Evolutionary conservation across 2,113 vertebrate species (phyloP).

Genomic region (Muntiacus muntjak): DNA sequence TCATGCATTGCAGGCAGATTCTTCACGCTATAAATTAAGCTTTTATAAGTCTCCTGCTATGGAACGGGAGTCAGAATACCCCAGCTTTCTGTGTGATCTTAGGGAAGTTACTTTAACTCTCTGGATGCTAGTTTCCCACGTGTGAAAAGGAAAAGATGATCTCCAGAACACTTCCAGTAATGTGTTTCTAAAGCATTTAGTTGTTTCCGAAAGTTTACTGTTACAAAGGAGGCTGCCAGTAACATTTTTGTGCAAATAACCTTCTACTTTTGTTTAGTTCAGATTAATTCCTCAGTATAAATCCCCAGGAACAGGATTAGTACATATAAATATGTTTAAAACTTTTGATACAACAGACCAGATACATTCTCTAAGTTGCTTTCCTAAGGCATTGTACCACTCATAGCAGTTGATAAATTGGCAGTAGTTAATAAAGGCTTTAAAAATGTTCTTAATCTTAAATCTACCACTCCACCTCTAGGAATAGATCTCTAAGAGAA

Average conservation of each 20-base stretch:
- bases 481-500: background rate
- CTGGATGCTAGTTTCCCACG: background rate
- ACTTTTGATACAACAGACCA: background rate
- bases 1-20: background rate
- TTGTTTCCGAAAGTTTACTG: background rate
- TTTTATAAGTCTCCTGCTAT: background rate
- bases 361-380: background rate
- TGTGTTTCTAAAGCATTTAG: background rate
- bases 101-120: background rate
- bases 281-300: background rate
- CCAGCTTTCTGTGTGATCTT: background rate
- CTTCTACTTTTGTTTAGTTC: background rate
- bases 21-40: background rate
- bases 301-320: background rate
- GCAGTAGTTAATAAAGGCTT: background rate
- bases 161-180: background rate
- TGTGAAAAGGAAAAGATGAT: background rate
- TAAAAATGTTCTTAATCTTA: background rate
- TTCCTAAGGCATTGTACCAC: background rate
- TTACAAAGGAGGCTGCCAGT: background rate
- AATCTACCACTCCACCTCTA: background rate
- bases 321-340: conserved; percentile 21
- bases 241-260: background rate
- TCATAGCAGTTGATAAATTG: background rate
- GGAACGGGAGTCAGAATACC: background rate